Evolutionary conservation across 2,888 invertebrate genomes (phyloP), one percentile per base, ranked within the genome.

Genomic region (Epirrhoe tristata): DNA sequence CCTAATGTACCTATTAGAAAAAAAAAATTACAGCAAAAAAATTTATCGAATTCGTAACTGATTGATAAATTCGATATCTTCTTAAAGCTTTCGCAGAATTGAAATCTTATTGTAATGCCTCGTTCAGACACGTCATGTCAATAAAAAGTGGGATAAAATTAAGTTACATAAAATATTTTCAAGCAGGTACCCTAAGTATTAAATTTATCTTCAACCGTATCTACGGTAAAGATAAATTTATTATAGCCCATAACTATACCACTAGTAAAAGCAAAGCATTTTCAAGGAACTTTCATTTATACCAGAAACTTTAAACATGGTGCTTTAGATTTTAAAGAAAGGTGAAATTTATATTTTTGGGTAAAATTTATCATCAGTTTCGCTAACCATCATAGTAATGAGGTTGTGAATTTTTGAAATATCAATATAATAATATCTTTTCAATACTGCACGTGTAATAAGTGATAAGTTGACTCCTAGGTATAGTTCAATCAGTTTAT

Each of bases 281-380:
- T 52, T 6, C 7, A 57, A 39, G 63, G 46, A 58, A 62, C 62
- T 69, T 71, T 53, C 69, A 65, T 67, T 69, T 71, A 59, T 64
- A 59, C 50, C 69, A 66, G 69, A 58, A 70, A 69, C 54, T 69
- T 32, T 31, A 69, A 67, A 66, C 62, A 62, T 57, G 63, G 65
- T 43, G 64, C 60, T 58, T 55, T 62, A 63, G 63, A 70, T 66
- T n/a, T n/a, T 72, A 67, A 58, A 46, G 46, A 10, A n/a, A n/a
- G 43, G 43, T 12, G 12, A 46, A 46, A 10, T 46, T 46, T 46
- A 24, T 46, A 46, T n/a, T 46, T 39, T 43, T 43, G 4, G 0
- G 12, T 10, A 12, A 12, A 5, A 43, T 5, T 4, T 43, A 2
- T 43, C 12, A 10, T 12, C 12, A 0, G 12, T 43, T 43, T 12